Conservation (phyloP, 2,113 vertebrate genomes). For the Colossoma macropomum region DNA sequence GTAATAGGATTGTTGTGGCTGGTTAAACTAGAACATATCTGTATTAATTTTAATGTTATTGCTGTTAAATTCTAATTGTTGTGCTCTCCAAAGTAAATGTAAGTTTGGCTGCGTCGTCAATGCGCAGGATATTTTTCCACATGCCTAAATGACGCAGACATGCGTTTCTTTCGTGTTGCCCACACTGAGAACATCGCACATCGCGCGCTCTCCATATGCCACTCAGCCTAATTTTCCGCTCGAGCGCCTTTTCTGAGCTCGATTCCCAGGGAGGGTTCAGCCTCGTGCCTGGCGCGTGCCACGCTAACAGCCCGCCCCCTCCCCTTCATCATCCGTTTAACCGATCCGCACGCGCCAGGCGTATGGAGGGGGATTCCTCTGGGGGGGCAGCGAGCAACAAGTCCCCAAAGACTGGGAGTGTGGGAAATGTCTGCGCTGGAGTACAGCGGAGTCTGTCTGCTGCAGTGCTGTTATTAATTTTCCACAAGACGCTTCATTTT, state of each 20-base stretch:
- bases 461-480: no score
- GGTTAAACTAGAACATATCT: no score
- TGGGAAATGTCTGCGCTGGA: slow-evolving; percentile 56
- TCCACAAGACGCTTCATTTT: no score
- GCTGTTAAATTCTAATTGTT: no score
- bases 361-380: neutral
- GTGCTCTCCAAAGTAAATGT: no score
- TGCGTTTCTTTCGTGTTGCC: neutral
- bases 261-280: neutral
- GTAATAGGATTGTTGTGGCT: no score
- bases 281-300: slow-evolving; percentile 79
- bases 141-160: neutral
- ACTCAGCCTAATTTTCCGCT: slow-evolving; percentile 48
- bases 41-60: no score
- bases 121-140: no score
- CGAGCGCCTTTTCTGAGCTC: slow-evolving; percentile 1
- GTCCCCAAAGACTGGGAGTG: slow-evolving; percentile 38
- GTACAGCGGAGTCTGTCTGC: no score
- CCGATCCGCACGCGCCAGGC: slow-evolving; percentile 44
- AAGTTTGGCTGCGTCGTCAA: no score
- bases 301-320: slow-evolving; percentile 62
- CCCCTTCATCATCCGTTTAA: slow-evolving; percentile 47
- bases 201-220: slow-evolving; percentile 5
- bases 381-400: slow-evolving; percentile 3
- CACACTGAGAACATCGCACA: neutral